phyloP scores from a whole-genome alignment of 2,888 invertebrate species.

The Rhingia campestris region DNA sequence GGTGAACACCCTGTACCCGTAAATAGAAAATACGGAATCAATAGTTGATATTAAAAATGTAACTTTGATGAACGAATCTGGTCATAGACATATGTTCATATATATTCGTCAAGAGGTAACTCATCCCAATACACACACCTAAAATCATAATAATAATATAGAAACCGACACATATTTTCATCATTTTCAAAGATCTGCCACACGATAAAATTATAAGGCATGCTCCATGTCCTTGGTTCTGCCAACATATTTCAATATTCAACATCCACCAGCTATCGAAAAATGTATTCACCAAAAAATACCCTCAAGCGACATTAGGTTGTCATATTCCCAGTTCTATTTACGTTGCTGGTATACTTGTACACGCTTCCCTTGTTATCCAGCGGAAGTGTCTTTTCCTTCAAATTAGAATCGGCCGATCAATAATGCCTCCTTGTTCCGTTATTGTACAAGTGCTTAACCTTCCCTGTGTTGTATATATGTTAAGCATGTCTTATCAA shows the following conservation, averaged over 20 bases:
- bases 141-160: neutral
- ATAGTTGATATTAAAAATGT: too few relatives aligned
- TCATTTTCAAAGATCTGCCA: constrained; percentile 15
- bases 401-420: constrained; percentile 54
- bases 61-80: too few relatives aligned
- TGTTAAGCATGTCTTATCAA: constrained; percentile 17
- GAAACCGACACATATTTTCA: neutral
- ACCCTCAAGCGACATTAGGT: constrained; percentile 39
- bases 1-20: too few relatives aligned
- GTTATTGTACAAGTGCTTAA: neutral
- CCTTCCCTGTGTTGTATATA: neutral
- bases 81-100: too few relatives aligned
- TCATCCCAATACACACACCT: too few relatives aligned
- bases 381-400: constrained; percentile 48
- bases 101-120: too few relatives aligned
- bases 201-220: neutral
- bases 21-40: too few relatives aligned
- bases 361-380: constrained; percentile 44
- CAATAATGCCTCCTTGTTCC: constrained; percentile 39
- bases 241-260: constrained; percentile 41
- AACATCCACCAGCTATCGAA: constrained; percentile 39
- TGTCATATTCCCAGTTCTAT: constrained; percentile 53
- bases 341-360: constrained; percentile 19
- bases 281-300: constrained; percentile 30
- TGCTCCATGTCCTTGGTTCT: neutral